A percentile compares a stretch with the other conserved stretches of the same genome.
phyloP scores from a whole-genome alignment of 2,113 vertebrate species.

The Prunella fulvescens region DNA sequence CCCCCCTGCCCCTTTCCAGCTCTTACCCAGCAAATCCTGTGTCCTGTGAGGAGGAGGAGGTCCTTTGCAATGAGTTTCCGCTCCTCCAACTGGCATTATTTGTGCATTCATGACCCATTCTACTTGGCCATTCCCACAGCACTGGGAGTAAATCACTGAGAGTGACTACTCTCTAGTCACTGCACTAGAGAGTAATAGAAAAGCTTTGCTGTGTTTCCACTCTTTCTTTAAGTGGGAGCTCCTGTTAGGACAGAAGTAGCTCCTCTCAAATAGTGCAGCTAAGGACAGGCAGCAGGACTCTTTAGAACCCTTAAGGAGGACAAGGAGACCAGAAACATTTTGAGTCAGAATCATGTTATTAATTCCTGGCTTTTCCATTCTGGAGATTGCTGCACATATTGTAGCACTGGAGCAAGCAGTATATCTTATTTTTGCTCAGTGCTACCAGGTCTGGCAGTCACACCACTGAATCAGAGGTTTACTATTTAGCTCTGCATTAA shows the following conservation, averaged over 20 bases:
- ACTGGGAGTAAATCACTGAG: no score
- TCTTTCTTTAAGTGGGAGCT: not conserved
- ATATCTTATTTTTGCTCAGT: not conserved
- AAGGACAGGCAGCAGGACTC: not conserved
- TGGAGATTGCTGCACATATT: not conserved
- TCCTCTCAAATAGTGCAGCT: not conserved
- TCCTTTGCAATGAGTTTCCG: not conserved
- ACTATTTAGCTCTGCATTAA: not conserved
- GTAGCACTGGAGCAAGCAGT: not conserved
- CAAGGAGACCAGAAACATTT: not conserved
- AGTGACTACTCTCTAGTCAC: no score
- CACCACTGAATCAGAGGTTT: not conserved
- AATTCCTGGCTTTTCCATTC: not conserved
- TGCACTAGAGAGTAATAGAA: not conserved
- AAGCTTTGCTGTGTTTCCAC: not conserved
- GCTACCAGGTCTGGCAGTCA: not conserved
- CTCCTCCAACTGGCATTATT: not conserved
- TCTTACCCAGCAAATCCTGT: not conserved
- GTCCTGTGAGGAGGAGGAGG: not conserved
- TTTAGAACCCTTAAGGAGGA: not conserved
- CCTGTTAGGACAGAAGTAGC: not conserved
- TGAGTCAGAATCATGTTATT: not conserved
- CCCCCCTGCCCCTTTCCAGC: not conserved
- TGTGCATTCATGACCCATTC: not conserved
- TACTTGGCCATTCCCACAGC: not conserved